Conservation (phyloP, 2,113 vertebrate genomes). For the Agelaius tricolor region DNA sequence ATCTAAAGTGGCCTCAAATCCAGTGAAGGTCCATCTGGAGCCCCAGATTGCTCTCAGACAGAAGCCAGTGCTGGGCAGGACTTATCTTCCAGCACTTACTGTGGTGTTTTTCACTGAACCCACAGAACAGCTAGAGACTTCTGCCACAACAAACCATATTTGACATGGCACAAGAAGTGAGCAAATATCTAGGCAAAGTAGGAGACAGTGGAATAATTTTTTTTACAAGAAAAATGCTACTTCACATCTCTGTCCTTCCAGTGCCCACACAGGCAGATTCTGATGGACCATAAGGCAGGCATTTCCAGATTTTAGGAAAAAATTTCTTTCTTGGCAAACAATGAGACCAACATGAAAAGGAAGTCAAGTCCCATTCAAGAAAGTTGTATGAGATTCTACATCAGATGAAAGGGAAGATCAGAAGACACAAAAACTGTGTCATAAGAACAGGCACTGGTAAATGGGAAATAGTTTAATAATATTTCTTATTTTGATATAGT, state of each 20-base stretch:
- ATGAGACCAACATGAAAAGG: not conserved
- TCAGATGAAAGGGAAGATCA: not conserved
- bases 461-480: not conserved
- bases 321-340: not conserved
- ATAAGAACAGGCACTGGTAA: not conserved
- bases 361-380: not conserved
- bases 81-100: not conserved
- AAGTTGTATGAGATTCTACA: not conserved
- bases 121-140: not conserved
- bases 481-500: not conserved
- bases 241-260: not conserved
- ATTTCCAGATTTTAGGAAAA: not conserved
- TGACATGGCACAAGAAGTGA: not conserved
- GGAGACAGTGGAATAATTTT: not conserved
- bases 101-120: not conserved
- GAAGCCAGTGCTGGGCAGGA: not conserved
- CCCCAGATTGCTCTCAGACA: not conserved
- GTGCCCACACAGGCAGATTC: not conserved
- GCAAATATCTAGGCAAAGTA: not conserved
- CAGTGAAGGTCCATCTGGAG: not conserved
- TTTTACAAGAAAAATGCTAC: not conserved
- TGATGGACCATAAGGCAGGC: not conserved
- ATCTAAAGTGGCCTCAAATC: not conserved
- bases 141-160: not conserved
- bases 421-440: not conserved